These are phyloP conservation scores for Drosophila kikkawai DNA, from an alignment of 1,140 invertebrate genomes.

Conservation along the genomic window DNA sequence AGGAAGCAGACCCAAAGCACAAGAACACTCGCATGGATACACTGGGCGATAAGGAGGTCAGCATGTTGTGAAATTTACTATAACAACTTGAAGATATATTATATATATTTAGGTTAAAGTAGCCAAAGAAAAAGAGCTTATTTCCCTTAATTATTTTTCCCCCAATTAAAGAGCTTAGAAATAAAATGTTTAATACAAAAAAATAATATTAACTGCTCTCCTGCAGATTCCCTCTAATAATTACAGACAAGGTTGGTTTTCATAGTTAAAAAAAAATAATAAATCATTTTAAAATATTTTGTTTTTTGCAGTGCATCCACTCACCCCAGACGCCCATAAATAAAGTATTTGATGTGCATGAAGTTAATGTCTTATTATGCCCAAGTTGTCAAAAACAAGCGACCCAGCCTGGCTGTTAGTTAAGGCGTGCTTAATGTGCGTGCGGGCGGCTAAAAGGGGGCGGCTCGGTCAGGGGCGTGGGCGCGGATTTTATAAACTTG, in stretches of 20 bases:
- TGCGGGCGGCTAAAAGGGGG: conserved; percentile 37
- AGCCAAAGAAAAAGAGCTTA: too few relatives aligned
- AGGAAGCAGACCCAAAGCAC: conserved; percentile 38
- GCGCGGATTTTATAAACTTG: conserved; percentile 71
- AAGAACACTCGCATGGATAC: conserved; percentile 25
- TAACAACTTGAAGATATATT: neutral
- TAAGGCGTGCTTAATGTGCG: conserved; percentile 71
- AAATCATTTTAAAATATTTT: neutral
- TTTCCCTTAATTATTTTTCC: too few relatives aligned
- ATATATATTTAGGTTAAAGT: neutral
- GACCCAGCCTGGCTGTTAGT: conserved; percentile 63
- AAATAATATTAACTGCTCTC: neutral
- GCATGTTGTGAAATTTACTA: neutral
- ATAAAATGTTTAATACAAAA: neutral
- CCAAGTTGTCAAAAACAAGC: conserved; percentile 84
- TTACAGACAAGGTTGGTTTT: too few relatives aligned
- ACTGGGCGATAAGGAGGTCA: neutral
- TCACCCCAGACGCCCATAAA: conserved; percentile 76
- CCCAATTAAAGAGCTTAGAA: neutral
- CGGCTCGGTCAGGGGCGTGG: conserved; percentile 18
- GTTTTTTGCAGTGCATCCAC: conserved; percentile 30
- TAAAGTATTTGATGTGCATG: conserved; percentile 84
- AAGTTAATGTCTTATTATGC: conserved; percentile 84
- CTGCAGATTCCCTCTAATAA: too few relatives aligned
- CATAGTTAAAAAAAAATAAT: neutral